Evolutionary conservation across 2,888 invertebrate genomes (phyloP).

Genomic region (Pseudococcus jackbeardsleyi): DNA sequence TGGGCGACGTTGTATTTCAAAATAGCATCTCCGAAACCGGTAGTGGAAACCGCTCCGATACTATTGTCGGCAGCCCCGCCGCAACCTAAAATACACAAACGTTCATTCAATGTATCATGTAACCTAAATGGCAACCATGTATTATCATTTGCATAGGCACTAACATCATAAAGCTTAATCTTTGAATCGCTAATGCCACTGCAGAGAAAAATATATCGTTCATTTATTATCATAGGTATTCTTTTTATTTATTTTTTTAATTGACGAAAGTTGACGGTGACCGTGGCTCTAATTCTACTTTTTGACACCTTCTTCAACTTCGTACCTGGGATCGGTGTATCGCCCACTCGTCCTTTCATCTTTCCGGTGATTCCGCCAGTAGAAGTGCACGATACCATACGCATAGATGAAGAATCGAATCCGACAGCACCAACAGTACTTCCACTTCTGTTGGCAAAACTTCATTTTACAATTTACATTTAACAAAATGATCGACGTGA

Average conservation of each 20-base stretch:
- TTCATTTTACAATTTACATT: background rate
- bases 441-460: conserved; percentile 72
- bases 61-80: conserved; percentile 83
- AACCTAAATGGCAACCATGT: background rate
- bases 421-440: conserved; percentile 91
- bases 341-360: conserved; percentile 83
- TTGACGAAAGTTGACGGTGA: too few relatives aligned
- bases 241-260: too few relatives aligned
- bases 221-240: too few relatives aligned
- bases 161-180: too few relatives aligned
- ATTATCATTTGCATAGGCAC: too few relatives aligned
- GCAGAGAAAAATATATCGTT: too few relatives aligned
- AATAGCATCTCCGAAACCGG: conserved; percentile 89
- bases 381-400: conserved; percentile 85
- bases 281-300: background rate
- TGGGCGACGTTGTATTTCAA: conserved; percentile 83
- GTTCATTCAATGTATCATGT: background rate
- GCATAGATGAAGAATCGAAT: conserved; percentile 77
- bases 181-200: too few relatives aligned
- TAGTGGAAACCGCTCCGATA: conserved; percentile 84
- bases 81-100: conserved; percentile 74
- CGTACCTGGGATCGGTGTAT: conserved; percentile 75
- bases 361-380: conserved; percentile 89
- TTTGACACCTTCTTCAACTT: background rate
- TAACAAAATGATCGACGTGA: background rate